These are phyloP conservation scores for Podotricha telesiphe DNA, from an alignment of 2,888 invertebrate species.

Conservation along the genomic window DNA sequence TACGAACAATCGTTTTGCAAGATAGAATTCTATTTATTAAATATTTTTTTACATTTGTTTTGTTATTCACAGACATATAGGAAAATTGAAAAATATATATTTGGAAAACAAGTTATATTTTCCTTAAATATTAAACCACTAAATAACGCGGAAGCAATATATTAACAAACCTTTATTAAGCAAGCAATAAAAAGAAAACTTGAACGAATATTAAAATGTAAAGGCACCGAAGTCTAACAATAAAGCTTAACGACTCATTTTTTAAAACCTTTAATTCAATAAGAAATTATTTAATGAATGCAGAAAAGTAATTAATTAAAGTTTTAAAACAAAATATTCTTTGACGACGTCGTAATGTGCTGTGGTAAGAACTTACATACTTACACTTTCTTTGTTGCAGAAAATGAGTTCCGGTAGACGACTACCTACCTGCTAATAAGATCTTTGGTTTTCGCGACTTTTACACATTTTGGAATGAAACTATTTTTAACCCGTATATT, in stretches of 20 bases:
- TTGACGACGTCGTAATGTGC: background rate
- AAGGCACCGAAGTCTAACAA: conserved; percentile 29
- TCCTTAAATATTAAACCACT: conserved; percentile 15
- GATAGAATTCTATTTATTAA: too few species aligned
- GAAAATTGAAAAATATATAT: too few species aligned
- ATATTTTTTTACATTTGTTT: too few species aligned
- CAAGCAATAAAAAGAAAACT: conserved; percentile 29
- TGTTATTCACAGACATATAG: too few species aligned
- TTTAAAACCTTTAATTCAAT: conserved; percentile 9
- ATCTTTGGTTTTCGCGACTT: too few species aligned
- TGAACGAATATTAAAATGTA: conserved; percentile 29
- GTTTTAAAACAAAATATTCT: background rate
- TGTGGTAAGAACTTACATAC: background rate
- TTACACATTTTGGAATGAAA: too few species aligned
- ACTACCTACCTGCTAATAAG: background rate
- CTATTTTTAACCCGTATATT: too few species aligned
- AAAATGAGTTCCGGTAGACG: background rate
- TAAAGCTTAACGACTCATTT: conserved; percentile 25
- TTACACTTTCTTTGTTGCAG: background rate
- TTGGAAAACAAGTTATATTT: too few species aligned
- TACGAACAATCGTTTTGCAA: too few species aligned
- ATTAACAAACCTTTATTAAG: conserved; percentile 28
- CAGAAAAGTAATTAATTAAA: background rate
- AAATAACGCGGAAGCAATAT: conserved; percentile 19
- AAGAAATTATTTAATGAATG: background rate